These are phyloP conservation scores for Drosophila arizonae DNA, from an alignment of 1,140 invertebrate genomes.

Conservation along the genomic window DNA sequence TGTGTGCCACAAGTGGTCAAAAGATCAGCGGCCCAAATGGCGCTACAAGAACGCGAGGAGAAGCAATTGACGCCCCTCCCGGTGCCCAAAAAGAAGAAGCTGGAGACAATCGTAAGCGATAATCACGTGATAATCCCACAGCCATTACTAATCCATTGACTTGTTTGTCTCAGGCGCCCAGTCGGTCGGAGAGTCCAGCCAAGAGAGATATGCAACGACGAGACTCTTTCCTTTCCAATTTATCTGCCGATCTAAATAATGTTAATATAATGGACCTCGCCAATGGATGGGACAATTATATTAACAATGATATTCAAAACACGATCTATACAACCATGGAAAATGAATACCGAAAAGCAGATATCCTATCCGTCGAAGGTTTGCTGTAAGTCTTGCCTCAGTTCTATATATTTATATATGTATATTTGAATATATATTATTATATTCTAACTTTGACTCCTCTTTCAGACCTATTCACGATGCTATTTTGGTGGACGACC, in stretches of 20 bases:
- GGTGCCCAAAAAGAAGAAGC: slow-evolving; percentile 40
- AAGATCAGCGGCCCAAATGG: slow-evolving; percentile 64
- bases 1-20: slow-evolving; percentile 73
- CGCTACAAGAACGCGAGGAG: slow-evolving; percentile 61
- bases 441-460: neutral
- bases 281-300: slow-evolving; percentile 19
- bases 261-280: neutral
- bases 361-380: slow-evolving; percentile 31
- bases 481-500: slow-evolving; percentile 49
- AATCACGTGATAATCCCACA: too few species aligned
- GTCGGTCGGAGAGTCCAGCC: too few species aligned
- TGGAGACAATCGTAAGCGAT: slow-evolving; percentile 17
- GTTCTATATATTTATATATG: neutral
- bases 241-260: slow-evolving; percentile 7
- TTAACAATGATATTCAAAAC: slow-evolving; percentile 24
- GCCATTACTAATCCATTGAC: too few species aligned
- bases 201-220: slow-evolving; percentile 14
- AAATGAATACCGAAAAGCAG: slow-evolving; percentile 25
- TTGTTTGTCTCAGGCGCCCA: too few species aligned
- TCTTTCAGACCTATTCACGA: slow-evolving; percentile 67
- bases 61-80: slow-evolving; percentile 63
- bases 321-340: slow-evolving; percentile 38
- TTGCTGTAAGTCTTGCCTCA: slow-evolving; percentile 42
- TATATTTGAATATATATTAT: too few species aligned
- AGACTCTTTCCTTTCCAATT: slow-evolving; percentile 28